Percentiles rank a stretch among this genome's conserved stretches.
phyloP scores from a whole-genome alignment of 2,113 vertebrate genomes.

The Trichechus manatus region DNA sequence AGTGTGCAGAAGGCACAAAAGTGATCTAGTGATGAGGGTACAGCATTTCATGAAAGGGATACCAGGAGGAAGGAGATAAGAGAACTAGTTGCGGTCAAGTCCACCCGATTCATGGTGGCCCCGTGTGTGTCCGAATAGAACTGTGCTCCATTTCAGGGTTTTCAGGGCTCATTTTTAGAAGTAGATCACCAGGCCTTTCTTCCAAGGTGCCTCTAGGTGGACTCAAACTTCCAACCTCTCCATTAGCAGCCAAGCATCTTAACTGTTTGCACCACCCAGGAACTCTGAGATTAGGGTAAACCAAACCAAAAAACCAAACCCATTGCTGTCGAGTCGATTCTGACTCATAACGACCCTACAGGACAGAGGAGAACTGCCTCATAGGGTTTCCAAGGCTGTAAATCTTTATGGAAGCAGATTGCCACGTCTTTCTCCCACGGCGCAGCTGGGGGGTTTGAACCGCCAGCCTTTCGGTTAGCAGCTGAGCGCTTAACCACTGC shows the following conservation, averaged over 20 bases:
- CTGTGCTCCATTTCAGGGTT: neutral
- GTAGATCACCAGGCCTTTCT: neutral
- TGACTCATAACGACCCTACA: too few relatives aligned
- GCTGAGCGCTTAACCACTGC: neutral
- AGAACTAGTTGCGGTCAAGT: neutral
- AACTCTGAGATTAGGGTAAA: neutral
- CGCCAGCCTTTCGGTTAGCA: neutral
- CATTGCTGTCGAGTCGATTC: too few relatives aligned
- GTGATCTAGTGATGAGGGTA: neutral
- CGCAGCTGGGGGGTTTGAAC: neutral
- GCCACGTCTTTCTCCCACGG: neutral
- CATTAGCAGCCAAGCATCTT: neutral
- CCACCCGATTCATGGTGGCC: neutral
- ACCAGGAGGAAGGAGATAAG: neutral
- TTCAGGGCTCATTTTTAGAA: neutral
- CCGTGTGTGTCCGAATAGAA: neutral
- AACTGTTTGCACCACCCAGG: neutral
- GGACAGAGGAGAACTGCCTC: too few relatives aligned
- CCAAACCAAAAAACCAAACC: too few relatives aligned
- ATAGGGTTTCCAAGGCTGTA: neutral
- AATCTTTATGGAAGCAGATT: neutral
- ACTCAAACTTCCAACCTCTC: neutral
- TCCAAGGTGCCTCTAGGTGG: neutral
- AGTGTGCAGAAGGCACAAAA: neutral
- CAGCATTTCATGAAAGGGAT: neutral